Base-by-base conservation (phyloP, 1,140 invertebrate genomes). In the Eriocheir sinensis region DNA sequence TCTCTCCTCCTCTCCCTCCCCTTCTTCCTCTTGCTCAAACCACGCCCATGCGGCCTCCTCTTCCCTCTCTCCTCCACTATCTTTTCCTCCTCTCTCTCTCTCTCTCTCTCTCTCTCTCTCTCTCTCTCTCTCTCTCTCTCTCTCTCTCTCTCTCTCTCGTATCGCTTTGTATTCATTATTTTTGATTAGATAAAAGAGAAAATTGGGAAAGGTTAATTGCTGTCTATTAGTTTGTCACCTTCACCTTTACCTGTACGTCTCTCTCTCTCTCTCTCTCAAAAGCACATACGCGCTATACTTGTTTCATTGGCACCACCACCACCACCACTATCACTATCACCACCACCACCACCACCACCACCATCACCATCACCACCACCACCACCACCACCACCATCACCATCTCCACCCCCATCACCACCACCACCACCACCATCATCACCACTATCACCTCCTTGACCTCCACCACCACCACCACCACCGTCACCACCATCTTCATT, bases 41-140 rank as follows among this genome's bases (percentile, higher is more conserved):
- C n/a, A n/a, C n/a, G n/a, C n/a, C n/a, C n/a, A n/a, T n/a, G n/a
- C n/a, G n/a, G n/a, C n/a, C n/a, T n/a, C n/a, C n/a, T n/a, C 48
- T 53, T 53, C 48, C 8, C 9, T 53, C 48, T 21, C 48, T 53
- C 48, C 48, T 53, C 48, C 48, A 53, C n/a, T 72, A 21, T 4
- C 60, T 72, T n/a, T 72, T 1, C 60, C 60, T 4, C 8, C 60
- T 72, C 60, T 72, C 17, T 60, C 17, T n/a, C 60, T n/a, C 60
- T 72, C 60, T 72, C 60, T 72, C 60, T 72, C 60, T 72, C 60
- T 72, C 60, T n/a, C 60, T 72, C 60, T 72, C 27, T 72, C 48
- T 53, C 48, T 53, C 48, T 53, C 48, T 53, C 48, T 53, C 48
- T 53, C 48, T 53, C 48, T 53, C 48, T 53, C 48, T 53, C 48